These are phyloP conservation scores for Propithecus perrieri DNA, from an alignment of 2,797 vertebrate genomes.

Conservation along the genomic window DNA sequence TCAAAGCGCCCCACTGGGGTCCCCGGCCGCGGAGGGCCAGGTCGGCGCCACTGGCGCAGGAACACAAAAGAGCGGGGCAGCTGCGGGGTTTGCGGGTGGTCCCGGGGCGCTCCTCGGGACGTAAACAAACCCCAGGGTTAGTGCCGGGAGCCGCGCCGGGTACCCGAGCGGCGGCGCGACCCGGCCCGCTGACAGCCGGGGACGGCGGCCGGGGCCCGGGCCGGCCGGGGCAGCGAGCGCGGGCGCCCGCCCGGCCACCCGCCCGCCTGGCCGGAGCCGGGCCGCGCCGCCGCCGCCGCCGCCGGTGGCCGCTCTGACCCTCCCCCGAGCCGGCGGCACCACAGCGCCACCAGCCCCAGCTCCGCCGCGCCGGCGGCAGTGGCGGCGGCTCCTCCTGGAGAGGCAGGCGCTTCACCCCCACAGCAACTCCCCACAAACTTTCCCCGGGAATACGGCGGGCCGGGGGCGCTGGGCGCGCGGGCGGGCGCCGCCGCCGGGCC, in stretches of 20 bases:
- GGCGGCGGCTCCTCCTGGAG: constrained; percentile 65
- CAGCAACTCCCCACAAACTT: constrained; percentile 81
- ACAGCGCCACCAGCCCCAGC: constrained; percentile 85
- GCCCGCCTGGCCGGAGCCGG: constrained; percentile 73
- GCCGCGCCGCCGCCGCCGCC: constrained; percentile 59
- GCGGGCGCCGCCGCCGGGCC: constrained; percentile 74
- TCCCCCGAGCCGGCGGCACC: constrained; percentile 81
- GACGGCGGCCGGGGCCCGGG: neutral
- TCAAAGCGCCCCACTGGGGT: neutral
- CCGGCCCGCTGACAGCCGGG: neutral
- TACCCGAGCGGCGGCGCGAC: neutral
- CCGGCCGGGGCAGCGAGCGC: neutral
- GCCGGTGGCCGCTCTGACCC: constrained; percentile 76
- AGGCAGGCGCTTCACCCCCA: constrained; percentile 73
- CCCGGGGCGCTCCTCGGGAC: constrained; percentile 39
- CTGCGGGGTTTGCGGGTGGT: constrained; percentile 33
- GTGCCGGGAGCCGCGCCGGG: neutral
- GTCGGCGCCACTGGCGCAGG: neutral
- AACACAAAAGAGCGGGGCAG: constrained; percentile 74
- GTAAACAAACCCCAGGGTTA: constrained; percentile 65
- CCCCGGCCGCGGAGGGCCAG: neutral
- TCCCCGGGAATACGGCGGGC: constrained; percentile 73
- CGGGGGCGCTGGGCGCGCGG: constrained; percentile 66
- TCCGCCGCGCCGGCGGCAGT: constrained; percentile 74
- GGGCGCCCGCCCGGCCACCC: neutral